Percentiles rank a stretch among this genome's conserved stretches.
These are phyloP conservation scores for Papilio dardanus DNA, from an alignment of 1,140 invertebrate genomes.

Conservation along the genomic window DNA sequence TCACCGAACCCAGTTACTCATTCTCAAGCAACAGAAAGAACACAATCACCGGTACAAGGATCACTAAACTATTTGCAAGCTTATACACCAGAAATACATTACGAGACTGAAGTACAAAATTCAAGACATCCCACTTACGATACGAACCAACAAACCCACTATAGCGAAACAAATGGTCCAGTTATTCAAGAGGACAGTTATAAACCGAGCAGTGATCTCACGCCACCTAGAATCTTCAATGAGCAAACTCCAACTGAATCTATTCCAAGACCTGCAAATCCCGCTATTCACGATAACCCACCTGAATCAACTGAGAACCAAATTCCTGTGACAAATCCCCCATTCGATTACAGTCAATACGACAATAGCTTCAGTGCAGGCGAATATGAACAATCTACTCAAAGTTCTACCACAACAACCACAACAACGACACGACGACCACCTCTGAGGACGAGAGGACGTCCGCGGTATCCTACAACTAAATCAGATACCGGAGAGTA, in stretches of 20 bases:
- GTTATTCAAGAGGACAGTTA: conserved; percentile 14
- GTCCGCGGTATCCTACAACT: conserved; percentile 71
- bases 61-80: conserved; percentile 63
- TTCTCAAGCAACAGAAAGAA: conserved; percentile 43
- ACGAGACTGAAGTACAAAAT: conserved; percentile 60
- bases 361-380: conserved; percentile 47
- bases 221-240: conserved; percentile 19
- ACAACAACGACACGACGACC: conserved; percentile 69
- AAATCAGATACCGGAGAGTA: conserved; percentile 70
- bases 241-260: conserved; percentile 40
- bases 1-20: conserved; percentile 42
- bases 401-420: conserved; percentile 60
- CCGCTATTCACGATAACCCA: conserved; percentile 22
- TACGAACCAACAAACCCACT: conserved; percentile 55
- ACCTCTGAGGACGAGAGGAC: conserved; percentile 71
- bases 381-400: conserved; percentile 53
- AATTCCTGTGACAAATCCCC: conserved; percentile 46
- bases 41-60: conserved; percentile 42
- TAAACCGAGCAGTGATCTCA: conserved; percentile 38
- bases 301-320: conserved; percentile 40
- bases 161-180: conserved; percentile 40
- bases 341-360: conserved; percentile 62
- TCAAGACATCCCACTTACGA: conserved; percentile 58
- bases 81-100: conserved; percentile 70
- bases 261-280: not conserved